Conservation (phyloP, 2,113 vertebrate genomes). For the Paramormyrops kingsleyae region DNA sequence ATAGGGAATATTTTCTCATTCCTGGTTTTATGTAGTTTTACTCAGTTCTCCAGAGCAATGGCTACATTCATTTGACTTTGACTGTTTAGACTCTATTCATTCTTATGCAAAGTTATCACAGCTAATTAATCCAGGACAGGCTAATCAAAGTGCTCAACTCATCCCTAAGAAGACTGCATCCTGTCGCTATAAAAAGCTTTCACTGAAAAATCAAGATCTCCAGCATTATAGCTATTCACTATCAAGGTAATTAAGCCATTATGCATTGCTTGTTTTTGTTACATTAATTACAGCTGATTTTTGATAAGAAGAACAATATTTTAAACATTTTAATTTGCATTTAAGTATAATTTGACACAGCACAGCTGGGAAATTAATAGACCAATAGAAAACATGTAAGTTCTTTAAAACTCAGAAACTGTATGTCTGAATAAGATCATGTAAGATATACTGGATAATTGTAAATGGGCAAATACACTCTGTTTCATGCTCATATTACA, state of each 20-base stretch:
- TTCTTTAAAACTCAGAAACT: neutral
- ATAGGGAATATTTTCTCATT: neutral
- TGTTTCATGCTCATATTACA: neutral
- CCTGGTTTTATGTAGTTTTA: neutral
- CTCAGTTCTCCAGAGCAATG: neutral
- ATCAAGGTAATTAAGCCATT: neutral
- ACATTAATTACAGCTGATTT: neutral
- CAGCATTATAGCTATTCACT: neutral
- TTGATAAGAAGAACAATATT: neutral
- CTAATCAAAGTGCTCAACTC: neutral
- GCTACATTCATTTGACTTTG: slow-evolving; percentile 14
- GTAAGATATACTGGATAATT: neutral
- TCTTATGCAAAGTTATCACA: neutral
- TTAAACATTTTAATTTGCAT: slow-evolving; percentile 6
- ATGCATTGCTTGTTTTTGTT: neutral
- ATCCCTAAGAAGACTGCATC: neutral
- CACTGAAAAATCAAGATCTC: neutral
- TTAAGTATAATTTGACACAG: neutral
- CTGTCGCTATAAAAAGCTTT: neutral
- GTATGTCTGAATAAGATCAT: neutral
- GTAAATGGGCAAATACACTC: neutral
- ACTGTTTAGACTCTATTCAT: slow-evolving; percentile 14
- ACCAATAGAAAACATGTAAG: neutral
- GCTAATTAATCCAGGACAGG: slow-evolving; percentile 12
- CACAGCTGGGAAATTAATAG: neutral